These are phyloP conservation scores for Stenodema calcarata DNA, from an alignment of 2,888 invertebrate species.

Conservation along the genomic window DNA sequence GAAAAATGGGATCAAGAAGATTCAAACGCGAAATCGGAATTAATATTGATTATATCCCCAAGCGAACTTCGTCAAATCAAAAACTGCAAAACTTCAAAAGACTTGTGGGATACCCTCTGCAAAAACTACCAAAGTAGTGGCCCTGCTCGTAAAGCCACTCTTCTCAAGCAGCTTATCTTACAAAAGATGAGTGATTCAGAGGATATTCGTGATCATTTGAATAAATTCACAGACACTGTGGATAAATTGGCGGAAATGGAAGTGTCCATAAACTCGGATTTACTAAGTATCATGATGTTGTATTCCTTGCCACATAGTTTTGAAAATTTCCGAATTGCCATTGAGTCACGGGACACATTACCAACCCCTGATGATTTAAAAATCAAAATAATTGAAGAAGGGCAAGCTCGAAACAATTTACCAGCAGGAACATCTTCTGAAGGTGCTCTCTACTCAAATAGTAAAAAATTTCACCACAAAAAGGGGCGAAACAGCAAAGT, in stretches of 20 bases:
- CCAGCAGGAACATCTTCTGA: too few relatives aligned
- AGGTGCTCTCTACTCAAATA: too few relatives aligned
- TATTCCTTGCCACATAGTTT: too few relatives aligned
- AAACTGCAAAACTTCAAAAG: background rate
- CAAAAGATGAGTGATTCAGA: constrained; percentile 1
- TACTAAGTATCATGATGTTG: background rate
- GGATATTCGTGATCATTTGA: background rate
- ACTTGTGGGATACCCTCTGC: background rate
- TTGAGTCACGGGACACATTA: background rate
- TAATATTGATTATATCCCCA: too few relatives aligned
- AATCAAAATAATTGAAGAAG: too few relatives aligned
- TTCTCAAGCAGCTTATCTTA: background rate
- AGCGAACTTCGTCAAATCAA: background rate
- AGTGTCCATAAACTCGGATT: background rate
- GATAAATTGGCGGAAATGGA: too few relatives aligned
- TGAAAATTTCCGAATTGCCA: background rate
- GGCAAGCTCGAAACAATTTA: too few relatives aligned
- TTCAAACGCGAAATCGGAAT: too few relatives aligned
- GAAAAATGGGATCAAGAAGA: too few relatives aligned
- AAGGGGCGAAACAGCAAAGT: too few relatives aligned
- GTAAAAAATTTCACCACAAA: too few relatives aligned
- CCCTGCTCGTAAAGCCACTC: background rate
- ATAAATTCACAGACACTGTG: background rate
- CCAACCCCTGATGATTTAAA: background rate
- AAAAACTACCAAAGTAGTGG: background rate